Evolutionary conservation across 2,113 vertebrate species (phyloP), one percentile per base, ranked within the genome.

Genomic region (Uria aalge): DNA sequence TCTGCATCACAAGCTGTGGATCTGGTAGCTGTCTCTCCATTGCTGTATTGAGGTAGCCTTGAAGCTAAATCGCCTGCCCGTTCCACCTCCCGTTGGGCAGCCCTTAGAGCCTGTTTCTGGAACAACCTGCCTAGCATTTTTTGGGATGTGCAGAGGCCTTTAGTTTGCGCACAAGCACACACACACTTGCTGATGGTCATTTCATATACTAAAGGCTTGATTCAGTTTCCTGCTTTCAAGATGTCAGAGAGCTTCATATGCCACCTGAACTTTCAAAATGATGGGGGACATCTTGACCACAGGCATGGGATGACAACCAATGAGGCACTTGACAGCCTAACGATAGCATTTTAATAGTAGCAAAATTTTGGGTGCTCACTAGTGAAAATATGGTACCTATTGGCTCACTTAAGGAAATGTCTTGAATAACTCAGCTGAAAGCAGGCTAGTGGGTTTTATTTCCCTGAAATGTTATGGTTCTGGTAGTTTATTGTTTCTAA

Each of bases 121-220:
- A 66, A 36, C 15, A 50, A 72, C 15, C 11, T 34, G 30, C 20
- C 41, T 63, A 36, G 20, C 11, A 7, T n/a, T 77, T 77, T 77
- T 22, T 7, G 32, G 64, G 36, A 48, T 1, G 2, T 20, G 18
- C 41, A 12, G 3, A 56, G 30, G n/a, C 5, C 56, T 84, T 17
- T 48, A 22, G 12, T 62, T 53, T 55, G 53, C 0, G 0, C 34
- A 30, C n/a, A 48, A 62, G 20, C 26, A 30, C 3, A 2, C n/a
- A 69, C 11, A 7, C 24, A 41, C 24, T 24, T 41, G 20, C n/a
- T 38, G 8, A 38, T 56, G 5, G 29, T n/a, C 16, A 40, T 55
- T 73, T 67, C 34, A 27, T 27, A 53, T 40, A 18, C 24, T 26
- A 41, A 67, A 60, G 26, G 21, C 45, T 60, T 60, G 45, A 47